phyloP scores from a whole-genome alignment of 2,113 vertebrate genomes.

The Meriones unguiculatus region DNA sequence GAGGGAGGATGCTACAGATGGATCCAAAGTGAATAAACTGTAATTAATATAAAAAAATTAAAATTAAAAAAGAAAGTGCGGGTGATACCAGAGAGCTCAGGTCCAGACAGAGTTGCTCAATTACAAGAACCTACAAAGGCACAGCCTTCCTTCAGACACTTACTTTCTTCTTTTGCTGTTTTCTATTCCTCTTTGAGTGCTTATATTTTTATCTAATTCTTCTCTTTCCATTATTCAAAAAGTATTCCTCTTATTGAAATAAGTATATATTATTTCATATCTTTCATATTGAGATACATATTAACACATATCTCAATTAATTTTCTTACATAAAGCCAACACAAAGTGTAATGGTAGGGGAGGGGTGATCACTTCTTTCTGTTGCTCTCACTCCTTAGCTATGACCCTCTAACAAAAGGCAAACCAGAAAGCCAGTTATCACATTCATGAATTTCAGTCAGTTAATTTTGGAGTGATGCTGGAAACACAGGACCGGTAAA shows the following conservation, averaged over 20 bases:
- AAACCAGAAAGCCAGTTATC: not conserved
- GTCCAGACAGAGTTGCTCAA: too few species aligned
- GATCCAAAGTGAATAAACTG: too few species aligned
- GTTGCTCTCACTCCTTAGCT: not conserved
- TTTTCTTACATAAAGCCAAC: not conserved
- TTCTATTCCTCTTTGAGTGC: not conserved
- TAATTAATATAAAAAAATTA: too few species aligned
- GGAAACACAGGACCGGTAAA: not conserved
- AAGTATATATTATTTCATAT: not conserved
- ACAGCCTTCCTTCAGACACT: not conserved
- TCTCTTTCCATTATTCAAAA: slow-evolving; percentile 3
- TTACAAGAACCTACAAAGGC: too few species aligned
- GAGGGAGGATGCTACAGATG: too few species aligned
- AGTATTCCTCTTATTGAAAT: not conserved
- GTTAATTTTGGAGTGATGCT: not conserved
- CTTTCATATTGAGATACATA: not conserved
- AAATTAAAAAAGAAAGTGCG: too few species aligned
- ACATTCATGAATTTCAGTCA: not conserved
- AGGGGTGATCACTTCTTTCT: not conserved
- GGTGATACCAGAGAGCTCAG: not conserved
- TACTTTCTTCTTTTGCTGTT: not conserved
- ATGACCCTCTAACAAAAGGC: not conserved
- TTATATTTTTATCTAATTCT: not conserved
- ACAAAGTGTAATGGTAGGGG: not conserved
- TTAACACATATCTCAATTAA: not conserved